These are phyloP conservation scores for Nesogale talazaci DNA, from an alignment of 2,113 vertebrate genomes.

Conservation along the genomic window DNA sequence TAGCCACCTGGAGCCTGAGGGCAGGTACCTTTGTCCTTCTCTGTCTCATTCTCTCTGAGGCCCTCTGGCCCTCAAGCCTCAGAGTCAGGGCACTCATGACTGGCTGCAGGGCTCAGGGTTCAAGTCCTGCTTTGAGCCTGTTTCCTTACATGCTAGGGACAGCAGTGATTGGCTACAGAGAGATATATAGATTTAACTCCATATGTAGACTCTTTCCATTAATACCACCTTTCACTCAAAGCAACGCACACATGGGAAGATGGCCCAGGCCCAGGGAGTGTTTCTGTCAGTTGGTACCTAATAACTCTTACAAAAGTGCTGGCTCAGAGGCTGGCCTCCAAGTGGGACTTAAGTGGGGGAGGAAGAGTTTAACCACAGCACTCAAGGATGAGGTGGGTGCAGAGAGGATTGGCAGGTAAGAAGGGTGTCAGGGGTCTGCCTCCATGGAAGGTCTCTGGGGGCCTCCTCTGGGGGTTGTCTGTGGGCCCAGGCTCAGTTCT, in stretches of 20 bases:
- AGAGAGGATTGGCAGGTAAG: fast-evolving
- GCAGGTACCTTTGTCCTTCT: background rate
- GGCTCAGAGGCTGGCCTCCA: too few species aligned
- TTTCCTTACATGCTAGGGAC: background rate
- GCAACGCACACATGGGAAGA: too few species aligned
- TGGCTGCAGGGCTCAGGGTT: background rate
- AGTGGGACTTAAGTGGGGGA: background rate
- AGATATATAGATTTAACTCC: background rate
- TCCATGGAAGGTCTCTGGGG: background rate
- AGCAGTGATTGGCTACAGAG: fast-evolving
- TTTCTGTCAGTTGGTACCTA: too few species aligned
- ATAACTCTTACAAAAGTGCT: too few species aligned
- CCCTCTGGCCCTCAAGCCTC: background rate
- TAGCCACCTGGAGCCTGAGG: fast-evolving
- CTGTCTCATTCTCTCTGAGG: background rate
- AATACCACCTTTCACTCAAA: background rate
- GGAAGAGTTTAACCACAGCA: fast-evolving
- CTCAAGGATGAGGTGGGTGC: background rate
- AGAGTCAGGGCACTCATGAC: background rate
- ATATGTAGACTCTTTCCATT: too few species aligned
- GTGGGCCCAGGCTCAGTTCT: background rate
- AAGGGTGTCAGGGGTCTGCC: background rate
- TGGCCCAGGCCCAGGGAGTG: too few species aligned
- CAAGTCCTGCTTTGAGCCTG: background rate
- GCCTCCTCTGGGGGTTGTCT: background rate